Evolutionary conservation across 2,797 vertebrate species (phyloP).

Genomic region (Oryzias sinensis): DNA sequence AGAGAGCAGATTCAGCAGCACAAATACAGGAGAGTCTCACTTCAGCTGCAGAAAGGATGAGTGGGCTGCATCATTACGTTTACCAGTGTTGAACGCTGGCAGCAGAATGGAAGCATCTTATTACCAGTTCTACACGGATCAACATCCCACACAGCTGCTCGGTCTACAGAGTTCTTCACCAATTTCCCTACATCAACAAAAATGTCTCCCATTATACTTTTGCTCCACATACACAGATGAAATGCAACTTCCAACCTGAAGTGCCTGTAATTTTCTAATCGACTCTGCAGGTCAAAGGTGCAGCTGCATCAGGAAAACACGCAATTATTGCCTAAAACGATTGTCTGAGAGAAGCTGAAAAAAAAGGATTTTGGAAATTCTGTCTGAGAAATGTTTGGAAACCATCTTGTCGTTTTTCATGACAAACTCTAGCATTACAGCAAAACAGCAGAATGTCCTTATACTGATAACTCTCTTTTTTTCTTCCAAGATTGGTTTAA

Average conservation of each 20-base stretch:
- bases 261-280: not conserved
- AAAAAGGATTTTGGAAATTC: no score
- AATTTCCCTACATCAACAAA: slow-evolving; percentile 71
- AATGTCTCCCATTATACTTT: slow-evolving; percentile 52
- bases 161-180: slow-evolving; percentile 68
- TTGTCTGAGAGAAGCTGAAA: no score
- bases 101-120: slow-evolving; percentile 76
- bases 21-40: slow-evolving; percentile 63
- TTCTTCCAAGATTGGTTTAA: no score
- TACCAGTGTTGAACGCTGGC: slow-evolving; percentile 68
- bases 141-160: slow-evolving; percentile 74
- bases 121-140: slow-evolving; percentile 76
- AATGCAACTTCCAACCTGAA: slow-evolving; percentile 31
- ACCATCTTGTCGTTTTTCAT: no score
- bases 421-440: no score
- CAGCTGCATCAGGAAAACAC: not conserved
- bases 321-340: not conserved
- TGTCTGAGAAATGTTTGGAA: no score
- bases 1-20: slow-evolving; percentile 50
- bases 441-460: no score
- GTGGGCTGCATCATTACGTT: slow-evolving; percentile 71
- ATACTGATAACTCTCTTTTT: no score
- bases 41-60: slow-evolving; percentile 60
- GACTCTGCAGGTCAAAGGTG: not conserved
- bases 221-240: slow-evolving; percentile 39